Evolutionary conservation across 2,888 invertebrate genomes (phyloP), one percentile per base, ranked within the genome.

Genomic region (Polyploca ridens): DNA sequence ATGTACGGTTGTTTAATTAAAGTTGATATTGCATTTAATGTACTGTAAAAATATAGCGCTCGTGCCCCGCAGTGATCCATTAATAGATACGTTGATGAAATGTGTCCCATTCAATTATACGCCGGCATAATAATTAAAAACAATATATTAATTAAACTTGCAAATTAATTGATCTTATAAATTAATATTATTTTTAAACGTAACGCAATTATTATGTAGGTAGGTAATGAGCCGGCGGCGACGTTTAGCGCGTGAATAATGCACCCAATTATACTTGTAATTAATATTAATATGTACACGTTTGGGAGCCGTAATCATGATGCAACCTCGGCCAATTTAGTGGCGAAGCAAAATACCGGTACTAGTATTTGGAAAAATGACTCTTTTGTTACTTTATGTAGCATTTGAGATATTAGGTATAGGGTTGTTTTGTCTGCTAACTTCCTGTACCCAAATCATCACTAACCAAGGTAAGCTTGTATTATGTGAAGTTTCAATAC

Each of bases 101-200:
- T 19, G 19, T 54, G 54, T 54, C 19, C 54, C 54, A 54, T 54
- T 54, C 54, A 19, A 54, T 54, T 54, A 54, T 10, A 14, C 54
- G 54, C 6, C 19, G 10, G 54, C 54, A 54, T 54, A 54, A 54
- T 54, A 54, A 54, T 54, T 54, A 19, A 19, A 10, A 54, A 54
- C 19, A 1, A 54, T 16, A 19, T 54, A 54, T 54, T 49, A 49
- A 54, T 54, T 54, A 54, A 0, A 54, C 54, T 54, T 54, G 54
- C 54, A 54, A 54, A 54, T 54, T 54, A 54, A 54, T 54, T 54
- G 16, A 19, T 54, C 19, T 54, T 54, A n/a, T 54, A 19, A 54
- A 54, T 54, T 16, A 54, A 54, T 54, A 54, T 54, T 19, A 19
- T 54, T 54, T 54, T 54, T 54, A 54, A 54, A 54, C 54, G 16